Evolutionary conservation across 2,113 vertebrate genomes (phyloP), one percentile per base, ranked within the genome.

Genomic region (Galbula dea): DNA sequence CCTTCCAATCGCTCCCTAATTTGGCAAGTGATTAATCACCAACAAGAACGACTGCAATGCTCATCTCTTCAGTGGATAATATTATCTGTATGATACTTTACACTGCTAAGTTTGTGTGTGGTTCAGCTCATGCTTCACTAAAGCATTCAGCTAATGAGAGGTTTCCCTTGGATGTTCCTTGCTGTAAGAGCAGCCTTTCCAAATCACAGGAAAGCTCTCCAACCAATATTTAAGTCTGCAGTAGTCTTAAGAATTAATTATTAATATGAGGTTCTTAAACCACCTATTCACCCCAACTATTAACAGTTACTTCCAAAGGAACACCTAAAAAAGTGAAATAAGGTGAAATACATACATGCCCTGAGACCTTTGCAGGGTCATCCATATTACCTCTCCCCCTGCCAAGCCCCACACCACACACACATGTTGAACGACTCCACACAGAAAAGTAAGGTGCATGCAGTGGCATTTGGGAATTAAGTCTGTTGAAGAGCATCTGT

Each of bases 1-100:
- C 41, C 61, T 51, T 30, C 77, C n/a, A 46, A 12, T 59, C 52
- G 58, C 77, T 83, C 15, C 54, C 37, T 59, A 51, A 88, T 82
- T 89, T 86, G n/a, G 7, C 18, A 89, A 94, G 83, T 34, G 51
- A 96, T 94, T 86, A 82, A 86, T 93, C 65, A 69, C 54, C 58
- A 73, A 22, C 26, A 83, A 81, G 78, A 95, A 75, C 4, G 22
- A 95, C n/a, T 49, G 57, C n/a, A 90, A 67, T 79, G 15, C 34
- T 16, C 17, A 0, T 41, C 71, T 85, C 61, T 89, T 92, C 76
- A 41, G 45, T 51, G 37, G 59, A 58, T 77, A 88, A 69, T n/a
- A 29, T 91, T 92, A 94, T 95, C 84, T 5, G 43, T 92, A 32
- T 29, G 63, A 57, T 65, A 78, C 67, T 63, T 95, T 55, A 82